phyloP scores from a whole-genome alignment of 1,140 invertebrate genomes.

The Zaprionus gabonicus region DNA sequence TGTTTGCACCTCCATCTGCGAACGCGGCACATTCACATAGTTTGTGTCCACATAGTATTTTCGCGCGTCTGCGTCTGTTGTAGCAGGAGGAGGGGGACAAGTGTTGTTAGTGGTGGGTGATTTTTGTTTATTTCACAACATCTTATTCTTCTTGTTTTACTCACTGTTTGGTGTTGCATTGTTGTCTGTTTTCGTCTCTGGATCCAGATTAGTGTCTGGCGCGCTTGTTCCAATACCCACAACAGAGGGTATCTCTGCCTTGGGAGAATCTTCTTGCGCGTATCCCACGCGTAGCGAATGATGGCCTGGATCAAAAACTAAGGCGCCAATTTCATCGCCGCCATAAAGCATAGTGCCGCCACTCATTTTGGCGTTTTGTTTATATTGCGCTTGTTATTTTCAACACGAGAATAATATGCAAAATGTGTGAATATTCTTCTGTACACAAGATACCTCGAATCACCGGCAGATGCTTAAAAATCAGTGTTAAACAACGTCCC shows the following conservation, averaged over 20 bases:
- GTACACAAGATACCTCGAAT: slow-evolving; percentile 29
- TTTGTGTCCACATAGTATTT: slow-evolving; percentile 95
- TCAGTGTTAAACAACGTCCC: slow-evolving; percentile 18
- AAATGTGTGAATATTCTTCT: slow-evolving; percentile 46
- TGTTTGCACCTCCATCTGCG: slow-evolving; percentile 92
- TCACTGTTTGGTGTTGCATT: slow-evolving; percentile 86
- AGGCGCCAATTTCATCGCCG: slow-evolving; percentile 98
- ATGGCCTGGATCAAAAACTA: slow-evolving; percentile 98
- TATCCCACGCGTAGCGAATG: slow-evolving; percentile 89
- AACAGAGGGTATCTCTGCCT: slow-evolving; percentile 95
- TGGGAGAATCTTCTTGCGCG: slow-evolving; percentile 93
- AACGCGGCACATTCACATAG: slow-evolving; percentile 94
- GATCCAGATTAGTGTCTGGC: slow-evolving; percentile 86
- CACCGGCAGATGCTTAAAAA: slow-evolving; percentile 53
- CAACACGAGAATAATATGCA: slow-evolving; percentile 14
- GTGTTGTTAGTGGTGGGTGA: not conserved
- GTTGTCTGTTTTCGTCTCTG: slow-evolving; percentile 88
- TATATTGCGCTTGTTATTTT: slow-evolving; percentile 16
- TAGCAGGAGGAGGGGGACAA: not conserved
- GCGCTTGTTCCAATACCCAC: slow-evolving; percentile 89
- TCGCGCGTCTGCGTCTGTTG: slow-evolving; percentile 83
- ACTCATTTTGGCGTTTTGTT: slow-evolving; percentile 71
- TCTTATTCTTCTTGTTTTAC: slow-evolving; percentile 23
- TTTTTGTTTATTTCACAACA: not conserved
- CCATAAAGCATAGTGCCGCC: slow-evolving; percentile 91